These are phyloP conservation scores for Symphodus melops DNA, from an alignment of 2,113 vertebrate genomes.

Conservation along the genomic window DNA sequence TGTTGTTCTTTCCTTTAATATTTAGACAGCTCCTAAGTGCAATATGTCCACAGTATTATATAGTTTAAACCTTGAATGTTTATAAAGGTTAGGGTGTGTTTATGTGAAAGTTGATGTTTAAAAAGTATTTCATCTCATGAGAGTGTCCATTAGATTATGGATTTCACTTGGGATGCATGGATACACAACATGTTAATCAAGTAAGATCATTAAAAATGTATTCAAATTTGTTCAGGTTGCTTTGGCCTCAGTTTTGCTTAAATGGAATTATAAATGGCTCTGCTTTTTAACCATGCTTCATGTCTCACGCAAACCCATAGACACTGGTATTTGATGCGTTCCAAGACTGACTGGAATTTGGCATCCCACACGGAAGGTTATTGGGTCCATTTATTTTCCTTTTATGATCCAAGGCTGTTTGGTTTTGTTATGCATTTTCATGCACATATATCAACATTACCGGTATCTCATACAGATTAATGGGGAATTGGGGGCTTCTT, in stretches of 20 bases:
- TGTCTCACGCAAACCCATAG: not conserved
- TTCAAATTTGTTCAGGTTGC: not conserved
- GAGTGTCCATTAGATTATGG: not conserved
- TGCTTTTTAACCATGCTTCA: not conserved
- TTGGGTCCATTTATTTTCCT: not conserved
- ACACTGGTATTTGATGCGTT: not conserved
- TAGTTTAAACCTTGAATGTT: too few relatives aligned
- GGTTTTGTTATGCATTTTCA: not conserved
- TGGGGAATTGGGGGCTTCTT: not conserved
- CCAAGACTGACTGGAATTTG: not conserved
- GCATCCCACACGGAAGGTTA: not conserved
- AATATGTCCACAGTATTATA: too few relatives aligned
- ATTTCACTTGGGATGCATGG: not conserved
- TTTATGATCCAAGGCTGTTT: not conserved
- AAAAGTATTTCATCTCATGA: too few relatives aligned
- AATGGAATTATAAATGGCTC: not conserved
- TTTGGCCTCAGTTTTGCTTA: not conserved
- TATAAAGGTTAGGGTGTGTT: too few relatives aligned
- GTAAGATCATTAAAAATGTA: not conserved
- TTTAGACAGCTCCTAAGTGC: too few relatives aligned
- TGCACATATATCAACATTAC: not conserved
- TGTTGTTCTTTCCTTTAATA: too few relatives aligned
- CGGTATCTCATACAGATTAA: not conserved
- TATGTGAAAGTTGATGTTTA: too few relatives aligned
- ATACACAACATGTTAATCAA: not conserved